Percentiles rank a stretch among this genome's conserved stretches.
phyloP scores from a whole-genome alignment of 2,888 invertebrate species.

The Cyrtodaria siliqua region DNA sequence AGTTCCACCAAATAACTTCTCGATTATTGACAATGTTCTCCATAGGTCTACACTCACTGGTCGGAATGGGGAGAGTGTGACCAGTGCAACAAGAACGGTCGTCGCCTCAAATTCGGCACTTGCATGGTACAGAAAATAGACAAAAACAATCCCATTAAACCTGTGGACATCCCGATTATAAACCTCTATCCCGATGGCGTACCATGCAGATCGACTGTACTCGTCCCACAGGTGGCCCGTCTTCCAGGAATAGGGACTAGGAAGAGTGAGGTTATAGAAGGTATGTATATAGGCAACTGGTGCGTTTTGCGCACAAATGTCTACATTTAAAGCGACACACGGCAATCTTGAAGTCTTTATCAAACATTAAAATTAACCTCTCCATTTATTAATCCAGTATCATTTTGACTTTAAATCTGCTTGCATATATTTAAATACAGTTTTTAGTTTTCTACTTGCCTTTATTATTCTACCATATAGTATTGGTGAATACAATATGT shows the following conservation, averaged over 20 bases:
- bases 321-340: no score
- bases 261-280: conserved; percentile 88
- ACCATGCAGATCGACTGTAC: conserved; percentile 88
- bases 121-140: conserved; percentile 87
- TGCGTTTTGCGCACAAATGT: neutral
- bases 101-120: conserved; percentile 88
- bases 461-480: neutral
- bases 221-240: conserved; percentile 85
- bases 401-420: no score
- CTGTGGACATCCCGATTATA: conserved; percentile 73
- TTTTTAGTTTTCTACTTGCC: neutral
- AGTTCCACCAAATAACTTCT: no score
- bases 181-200: conserved; percentile 86
- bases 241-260: conserved; percentile 86
- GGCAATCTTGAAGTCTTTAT: no score
- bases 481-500: no score
- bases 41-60: conserved; percentile 88
- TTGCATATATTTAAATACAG: no score
- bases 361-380: no score
- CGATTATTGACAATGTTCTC: no score
- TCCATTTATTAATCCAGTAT: no score
- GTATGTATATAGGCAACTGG: no score
- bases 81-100: conserved; percentile 88
- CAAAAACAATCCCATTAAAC: conserved; percentile 61
- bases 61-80: conserved; percentile 90